Evolutionary conservation across 2,888 invertebrate genomes (phyloP), one percentile per base, ranked within the genome.

Genomic region (Formica aserva): DNA sequence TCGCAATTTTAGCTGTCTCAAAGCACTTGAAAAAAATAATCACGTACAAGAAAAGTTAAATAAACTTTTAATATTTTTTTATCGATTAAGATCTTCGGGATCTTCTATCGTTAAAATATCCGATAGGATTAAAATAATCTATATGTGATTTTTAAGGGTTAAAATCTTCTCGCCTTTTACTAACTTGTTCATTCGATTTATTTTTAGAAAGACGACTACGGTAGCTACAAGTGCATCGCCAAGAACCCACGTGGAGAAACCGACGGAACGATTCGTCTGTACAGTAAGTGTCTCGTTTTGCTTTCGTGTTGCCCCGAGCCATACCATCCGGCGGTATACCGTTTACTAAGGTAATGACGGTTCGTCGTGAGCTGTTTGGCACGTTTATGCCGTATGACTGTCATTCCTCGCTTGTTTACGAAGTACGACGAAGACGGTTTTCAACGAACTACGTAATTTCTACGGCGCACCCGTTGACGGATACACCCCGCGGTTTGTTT

Each of bases 181-280:
- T 66, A 80, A 80, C 45, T 45, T 63, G 29, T 76, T 26, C 26
- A 78, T 72, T n/a, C 22, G 66, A 77, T 80, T 82, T 82, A 41
- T 41, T 93, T 94, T 41, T 96, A 97, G 92, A 96, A 96, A 88
- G 96, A 96, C 91, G 98, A 98, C 95, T 98, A 97, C 94, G 98
- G 98, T 35, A 97, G 97, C 75, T 98, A 98, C 95, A 98, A 98
- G 94, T 98, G 98, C 95, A 96, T 97, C 35, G 97, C 98, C 85
- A 98, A 98, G 95, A 98, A 98, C 95, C 98, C 98, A 82, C 96
- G 98, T 88, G 98, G 98, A 87, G 98, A 98, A 94, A 98, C 98
- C 69, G 98, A 98, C 95, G 98, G 98, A 89, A 97, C 97, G 87
- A 98, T 98, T 94, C 96, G 98, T 91, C 96, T 98, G 88, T 98